Evolutionary conservation across 1,140 invertebrate species (phyloP), one percentile per base, ranked within the genome.

Genomic region (Drosophila sp.): DNA sequence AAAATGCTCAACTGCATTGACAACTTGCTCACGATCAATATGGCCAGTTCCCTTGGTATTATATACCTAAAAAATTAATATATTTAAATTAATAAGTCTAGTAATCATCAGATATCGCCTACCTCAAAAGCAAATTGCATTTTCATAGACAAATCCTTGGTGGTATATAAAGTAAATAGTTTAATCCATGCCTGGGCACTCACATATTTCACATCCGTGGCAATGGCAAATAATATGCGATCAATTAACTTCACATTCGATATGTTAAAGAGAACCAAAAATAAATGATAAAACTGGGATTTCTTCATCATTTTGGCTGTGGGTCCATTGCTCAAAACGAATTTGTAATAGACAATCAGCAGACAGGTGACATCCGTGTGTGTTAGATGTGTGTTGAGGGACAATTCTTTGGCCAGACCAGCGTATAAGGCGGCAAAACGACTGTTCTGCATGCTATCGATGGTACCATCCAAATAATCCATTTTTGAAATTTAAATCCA

Each of bases 51-150:
- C 73, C 23, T 82, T 74, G 3, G 72, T 68, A 55, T 85, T 62
- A 32, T 85, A 87, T 8, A 87, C 74, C 82, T 84, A n/a, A 10
- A 4, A 7, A 44, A 7, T 1, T 27, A 0, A 4, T 5, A 41
- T 61, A 17, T 11, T 41, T 7, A 35, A 30, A 6, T 4, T 2
- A 4, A 6, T 1, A 5, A 1, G 2, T 4, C 38, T 6, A 27
- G 1, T 8, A 4, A 27, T 11, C 10, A 66, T 4, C 1, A 0
- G 1, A 5, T 10, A 6, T 8, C 0, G 57, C 70, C 25, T 33
- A 80, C 77, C 2, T 70, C 44, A 4, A 80, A 80, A n/a, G 71
- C 76, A 62, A 75, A 80, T 3, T 61, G 32, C 78, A 80, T 79
- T n/a, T 67, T 63, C 29, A 35, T 25, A n/a, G 57, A 38, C 4